These are phyloP conservation scores for Hylia prasina DNA, from an alignment of 2,113 vertebrate species.

Conservation along the genomic window DNA sequence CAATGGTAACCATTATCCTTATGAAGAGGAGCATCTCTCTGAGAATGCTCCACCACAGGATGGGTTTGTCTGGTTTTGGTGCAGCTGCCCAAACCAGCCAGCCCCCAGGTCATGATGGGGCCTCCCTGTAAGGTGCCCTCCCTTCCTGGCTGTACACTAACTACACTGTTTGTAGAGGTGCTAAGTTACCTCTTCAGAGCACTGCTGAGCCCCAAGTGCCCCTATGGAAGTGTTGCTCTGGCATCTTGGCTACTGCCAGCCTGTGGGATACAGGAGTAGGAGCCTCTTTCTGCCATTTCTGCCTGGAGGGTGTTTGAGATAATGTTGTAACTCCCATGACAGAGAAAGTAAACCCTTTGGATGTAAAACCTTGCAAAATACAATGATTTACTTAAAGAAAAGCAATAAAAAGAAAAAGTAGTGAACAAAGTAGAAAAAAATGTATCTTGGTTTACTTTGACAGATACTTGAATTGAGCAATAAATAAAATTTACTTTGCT, in stretches of 20 bases:
- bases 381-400: not conserved
- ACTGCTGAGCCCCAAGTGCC: not conserved
- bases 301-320: not conserved
- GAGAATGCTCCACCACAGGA: not conserved
- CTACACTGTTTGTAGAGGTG: not conserved
- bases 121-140: not conserved
- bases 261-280: not conserved
- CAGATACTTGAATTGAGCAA: not conserved
- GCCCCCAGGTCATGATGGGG: not conserved
- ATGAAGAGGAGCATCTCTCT: not conserved
- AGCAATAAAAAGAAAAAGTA: not conserved
- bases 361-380: not conserved
- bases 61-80: not conserved
- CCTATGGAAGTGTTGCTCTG: not conserved
- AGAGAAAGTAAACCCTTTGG: not conserved
- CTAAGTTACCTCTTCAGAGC: not conserved
- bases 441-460: not conserved
- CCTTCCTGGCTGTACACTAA: accelerated
- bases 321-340: not conserved
- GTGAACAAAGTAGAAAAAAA: not conserved
- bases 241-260: not conserved
- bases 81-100: not conserved
- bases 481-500: not conserved
- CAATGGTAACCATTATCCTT: not conserved
- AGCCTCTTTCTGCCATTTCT: not conserved